Conservation (phyloP, 2,888 invertebrate genomes). For the Boloria euphrosyne region DNA sequence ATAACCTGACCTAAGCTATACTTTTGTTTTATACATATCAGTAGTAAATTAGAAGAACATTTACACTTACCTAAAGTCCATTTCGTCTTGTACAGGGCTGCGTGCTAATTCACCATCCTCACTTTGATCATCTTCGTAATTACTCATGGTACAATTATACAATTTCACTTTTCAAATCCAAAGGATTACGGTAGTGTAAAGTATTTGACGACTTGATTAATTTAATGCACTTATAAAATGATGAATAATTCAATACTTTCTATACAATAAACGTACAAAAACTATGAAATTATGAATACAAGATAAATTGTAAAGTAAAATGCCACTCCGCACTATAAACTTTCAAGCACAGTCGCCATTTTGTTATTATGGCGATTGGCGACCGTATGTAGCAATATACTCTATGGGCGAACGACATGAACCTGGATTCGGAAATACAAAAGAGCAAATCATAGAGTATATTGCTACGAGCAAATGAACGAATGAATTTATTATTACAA, state of each 20-base stretch:
- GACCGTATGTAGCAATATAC: too few species aligned
- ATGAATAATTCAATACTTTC: slow-evolving; percentile 1
- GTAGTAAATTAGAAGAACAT: background rate
- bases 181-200: slow-evolving; percentile 15
- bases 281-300: slow-evolving; percentile 6
- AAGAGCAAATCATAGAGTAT: background rate
- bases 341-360: slow-evolving; percentile 31
- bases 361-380: slow-evolving; percentile 33
- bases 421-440: slow-evolving; percentile 9
- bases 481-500: background rate
- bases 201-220: background rate
- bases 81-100: slow-evolving; percentile 85
- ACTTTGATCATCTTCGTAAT: slow-evolving; percentile 87
- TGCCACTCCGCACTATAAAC: slow-evolving; percentile 27
- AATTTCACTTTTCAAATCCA: slow-evolving; percentile 39
- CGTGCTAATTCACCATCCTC: slow-evolving; percentile 93
- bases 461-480: slow-evolving; percentile 12
- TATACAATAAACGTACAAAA: slow-evolving; percentile 15
- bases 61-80: slow-evolving; percentile 72
- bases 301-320: slow-evolving; percentile 28
- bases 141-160: slow-evolving; percentile 64
- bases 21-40: background rate
- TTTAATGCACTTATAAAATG: background rate
- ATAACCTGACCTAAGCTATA: slow-evolving; percentile 33
- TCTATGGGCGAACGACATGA: too few species aligned